Base-by-base conservation (phyloP, 2,113 vertebrate species). In the Clarias batrachus region DNA sequence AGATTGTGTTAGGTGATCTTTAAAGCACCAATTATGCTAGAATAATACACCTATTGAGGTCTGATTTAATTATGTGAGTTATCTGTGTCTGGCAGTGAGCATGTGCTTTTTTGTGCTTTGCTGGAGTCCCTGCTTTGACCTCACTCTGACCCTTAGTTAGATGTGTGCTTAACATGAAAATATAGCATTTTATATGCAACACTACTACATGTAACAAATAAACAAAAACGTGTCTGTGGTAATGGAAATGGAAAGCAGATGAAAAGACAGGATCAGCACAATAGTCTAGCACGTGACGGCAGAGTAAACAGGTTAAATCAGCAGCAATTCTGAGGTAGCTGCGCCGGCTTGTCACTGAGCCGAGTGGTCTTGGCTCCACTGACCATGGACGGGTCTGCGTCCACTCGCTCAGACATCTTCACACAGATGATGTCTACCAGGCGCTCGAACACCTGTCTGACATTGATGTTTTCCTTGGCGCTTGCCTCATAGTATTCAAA, bases 401-500 rank as follows among this genome's bases (percentile, higher is more conserved):
- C 97, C 88, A 97, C 94, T 0, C 96, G 97, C 93, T 99, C 97
- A 0, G 97, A 98, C 98, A 99, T 99, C 94, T 99, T 99, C 86
- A 99, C 96, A 3, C 97, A 99, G 94, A 99, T 99, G 89, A 98
- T 96, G 94, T 98, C 98, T 78, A 99, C 98, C 1, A 99, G 96
- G 2, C 97, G 95, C 90, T 99, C 98, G 8, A 99, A 99, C 82
- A 98, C 97, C 94, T 99, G 98, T 88, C 96, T 96, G 87, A 99
- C 97, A 0, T 97, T 98, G 93, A 99, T 97, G 92, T 99, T 99
- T 93, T 99, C 98, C 93, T 99, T 99, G 89, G 98, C 97, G 8
- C 98, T 99, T 11, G 97, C 96, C 94, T 99, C 98, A 27, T 96
- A 99, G 91, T 99, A 99, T 91, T 99, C 97, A 87, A 99, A 99